Conservation (phyloP, 1,140 invertebrate species). For the Panonychus citri region DNA sequence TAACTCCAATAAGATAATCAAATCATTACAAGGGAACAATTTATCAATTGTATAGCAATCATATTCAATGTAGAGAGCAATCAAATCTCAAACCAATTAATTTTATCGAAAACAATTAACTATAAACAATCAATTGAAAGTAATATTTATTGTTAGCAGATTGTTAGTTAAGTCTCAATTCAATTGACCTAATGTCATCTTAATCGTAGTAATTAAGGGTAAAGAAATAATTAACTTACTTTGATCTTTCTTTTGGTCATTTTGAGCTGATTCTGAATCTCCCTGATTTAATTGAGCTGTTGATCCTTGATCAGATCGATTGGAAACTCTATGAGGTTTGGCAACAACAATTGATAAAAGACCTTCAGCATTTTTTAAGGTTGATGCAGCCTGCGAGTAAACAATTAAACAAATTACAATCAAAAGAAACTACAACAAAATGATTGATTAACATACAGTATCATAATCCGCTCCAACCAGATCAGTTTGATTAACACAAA, state of each 20-base stretch:
- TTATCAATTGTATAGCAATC: too few relatives aligned
- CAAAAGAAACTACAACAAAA: background rate
- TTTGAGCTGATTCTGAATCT: background rate
- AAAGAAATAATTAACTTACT: conserved; percentile 18
- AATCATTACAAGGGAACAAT: too few relatives aligned
- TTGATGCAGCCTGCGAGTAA: conserved; percentile 39
- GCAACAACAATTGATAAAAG: conserved; percentile 58
- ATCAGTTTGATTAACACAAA: conserved; percentile 73
- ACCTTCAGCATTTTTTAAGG: conserved; percentile 65
- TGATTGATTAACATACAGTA: conserved; percentile 34
- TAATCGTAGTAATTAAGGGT: background rate
- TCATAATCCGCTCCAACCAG: conserved; percentile 64
- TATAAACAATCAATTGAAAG: too few relatives aligned
- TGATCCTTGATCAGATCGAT: background rate
- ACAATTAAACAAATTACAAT: background rate
- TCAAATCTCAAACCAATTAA: too few relatives aligned
- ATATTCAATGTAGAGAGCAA: too few relatives aligned
- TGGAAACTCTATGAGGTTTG: conserved; percentile 34
- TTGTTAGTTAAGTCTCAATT: too few relatives aligned
- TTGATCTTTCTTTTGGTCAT: conserved; percentile 19
- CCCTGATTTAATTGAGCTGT: background rate
- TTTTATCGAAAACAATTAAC: too few relatives aligned
- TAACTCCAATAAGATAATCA: too few relatives aligned
- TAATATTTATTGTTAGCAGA: too few relatives aligned
- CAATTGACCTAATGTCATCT: too few relatives aligned